Conservation (phyloP, 2,113 vertebrate genomes). For the Erythrocercus mccallii region DNA sequence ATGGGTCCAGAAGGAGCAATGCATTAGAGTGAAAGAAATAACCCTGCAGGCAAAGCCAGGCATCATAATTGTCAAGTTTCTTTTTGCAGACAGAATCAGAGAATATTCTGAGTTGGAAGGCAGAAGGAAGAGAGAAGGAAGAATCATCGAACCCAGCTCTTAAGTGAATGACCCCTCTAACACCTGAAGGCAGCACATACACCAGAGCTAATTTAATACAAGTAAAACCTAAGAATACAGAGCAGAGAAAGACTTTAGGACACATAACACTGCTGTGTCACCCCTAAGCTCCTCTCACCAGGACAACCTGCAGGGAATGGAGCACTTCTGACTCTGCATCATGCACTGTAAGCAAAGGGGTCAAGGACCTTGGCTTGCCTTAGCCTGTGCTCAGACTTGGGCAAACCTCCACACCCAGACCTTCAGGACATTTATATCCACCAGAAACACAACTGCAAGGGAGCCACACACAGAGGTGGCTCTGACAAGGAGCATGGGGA, state of each 20-base stretch:
- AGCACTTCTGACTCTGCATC: neutral
- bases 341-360: accelerated
- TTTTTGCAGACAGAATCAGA: neutral
- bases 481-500: neutral
- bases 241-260: neutral
- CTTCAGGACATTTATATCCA: neutral
- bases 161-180: neutral
- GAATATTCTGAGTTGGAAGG: neutral
- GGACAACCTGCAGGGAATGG: neutral
- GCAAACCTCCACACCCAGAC: neutral
- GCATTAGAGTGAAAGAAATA: neutral
- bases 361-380: neutral
- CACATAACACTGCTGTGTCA: accelerated
- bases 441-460: neutral
- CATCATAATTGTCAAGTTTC: neutral
- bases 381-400: neutral
- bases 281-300: neutral
- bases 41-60: neutral
- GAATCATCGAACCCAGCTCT: neutral
- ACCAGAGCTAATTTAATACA: neutral
- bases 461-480: neutral
- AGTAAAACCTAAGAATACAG: neutral
- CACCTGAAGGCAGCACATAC: neutral
- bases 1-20: neutral
- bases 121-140: too few relatives aligned